Evolutionary conservation across 2,888 invertebrate species (phyloP).

Genomic region (Hirtodrosophila cameraria): DNA sequence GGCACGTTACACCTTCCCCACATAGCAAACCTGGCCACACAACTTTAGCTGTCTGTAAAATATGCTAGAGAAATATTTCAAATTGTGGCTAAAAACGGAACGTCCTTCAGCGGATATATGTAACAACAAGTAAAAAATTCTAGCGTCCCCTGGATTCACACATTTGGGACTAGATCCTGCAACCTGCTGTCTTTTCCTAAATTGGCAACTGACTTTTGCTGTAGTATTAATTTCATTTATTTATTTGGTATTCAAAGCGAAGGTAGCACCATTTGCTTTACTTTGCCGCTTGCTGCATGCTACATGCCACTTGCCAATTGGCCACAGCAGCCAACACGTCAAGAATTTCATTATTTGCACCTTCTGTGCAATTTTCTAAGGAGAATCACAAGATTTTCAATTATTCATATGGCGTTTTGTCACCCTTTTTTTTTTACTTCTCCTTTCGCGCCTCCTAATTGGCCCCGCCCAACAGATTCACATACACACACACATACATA

Average conservation of each 20-base stretch:
- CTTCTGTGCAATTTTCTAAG: slow-evolving; percentile 68
- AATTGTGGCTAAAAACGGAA: slow-evolving; percentile 79
- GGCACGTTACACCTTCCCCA: too few species aligned
- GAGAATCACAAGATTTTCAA: slow-evolving; percentile 40
- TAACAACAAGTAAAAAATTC: slow-evolving; percentile 7
- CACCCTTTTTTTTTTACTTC: slow-evolving; percentile 5
- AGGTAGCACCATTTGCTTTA: slow-evolving; percentile 36
- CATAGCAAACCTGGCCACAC: slow-evolving; percentile 50
- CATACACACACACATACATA: too few species aligned
- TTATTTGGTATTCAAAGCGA: slow-evolving; percentile 79
- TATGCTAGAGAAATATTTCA: slow-evolving; percentile 77
- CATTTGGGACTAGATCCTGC: slow-evolving; percentile 12
- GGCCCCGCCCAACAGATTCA: too few species aligned
- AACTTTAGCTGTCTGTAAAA: slow-evolving; percentile 79
- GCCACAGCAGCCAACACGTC: slow-evolving; percentile 36
- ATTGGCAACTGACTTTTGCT: slow-evolving; percentile 37
- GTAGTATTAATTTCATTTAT: slow-evolving; percentile 71
- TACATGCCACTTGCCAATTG: slow-evolving; percentile 34
- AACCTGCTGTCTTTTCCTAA: slow-evolving; percentile 19
- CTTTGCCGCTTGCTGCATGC: slow-evolving; percentile 31
- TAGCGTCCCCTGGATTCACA: slow-evolving; percentile 5
- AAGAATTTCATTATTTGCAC: slow-evolving; percentile 75
- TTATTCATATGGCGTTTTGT: slow-evolving; percentile 43
- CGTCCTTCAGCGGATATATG: slow-evolving; percentile 35
- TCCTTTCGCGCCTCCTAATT: neutral